Evolutionary conservation across 2,888 invertebrate species (phyloP).

Genomic region (Stegana nigrithorax): DNA sequence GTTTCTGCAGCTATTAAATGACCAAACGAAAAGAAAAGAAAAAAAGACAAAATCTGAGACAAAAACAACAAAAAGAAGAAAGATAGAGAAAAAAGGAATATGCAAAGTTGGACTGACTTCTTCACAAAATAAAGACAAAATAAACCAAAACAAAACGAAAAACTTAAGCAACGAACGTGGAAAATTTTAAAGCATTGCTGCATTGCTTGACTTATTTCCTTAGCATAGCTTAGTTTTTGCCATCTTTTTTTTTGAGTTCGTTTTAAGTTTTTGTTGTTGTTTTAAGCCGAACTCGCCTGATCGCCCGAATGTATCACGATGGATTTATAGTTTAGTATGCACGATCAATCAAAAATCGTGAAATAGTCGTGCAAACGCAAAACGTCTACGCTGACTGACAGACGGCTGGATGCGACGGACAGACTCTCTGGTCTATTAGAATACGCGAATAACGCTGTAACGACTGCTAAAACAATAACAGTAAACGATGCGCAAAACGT

Average conservation of each 20-base stretch:
- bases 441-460: background rate
- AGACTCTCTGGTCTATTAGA: background rate
- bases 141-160: background rate
- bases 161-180: background rate
- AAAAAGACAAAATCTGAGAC: background rate
- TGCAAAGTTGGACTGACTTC: background rate
- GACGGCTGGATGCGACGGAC: background rate
- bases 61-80: background rate
- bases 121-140: background rate
- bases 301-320: conserved; percentile 70
- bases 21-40: background rate
- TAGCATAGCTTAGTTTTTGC: conserved; percentile 38
- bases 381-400: conserved; percentile 22
- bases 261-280: conserved; percentile 11
- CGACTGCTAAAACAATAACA: conserved; percentile 40
- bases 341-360: conserved; percentile 70
- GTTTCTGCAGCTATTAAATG: conserved; percentile 15
- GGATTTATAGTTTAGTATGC: conserved; percentile 69
- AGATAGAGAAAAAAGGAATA: background rate
- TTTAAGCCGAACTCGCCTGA: conserved; percentile 60
- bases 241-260: background rate
- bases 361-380: conserved; percentile 42
- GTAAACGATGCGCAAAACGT: conserved; percentile 39
- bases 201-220: conserved; percentile 16
- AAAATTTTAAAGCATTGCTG: conserved; percentile 12